Base-by-base conservation (phyloP, 2,888 invertebrate species). In the Catotricha subobsoleta region DNA sequence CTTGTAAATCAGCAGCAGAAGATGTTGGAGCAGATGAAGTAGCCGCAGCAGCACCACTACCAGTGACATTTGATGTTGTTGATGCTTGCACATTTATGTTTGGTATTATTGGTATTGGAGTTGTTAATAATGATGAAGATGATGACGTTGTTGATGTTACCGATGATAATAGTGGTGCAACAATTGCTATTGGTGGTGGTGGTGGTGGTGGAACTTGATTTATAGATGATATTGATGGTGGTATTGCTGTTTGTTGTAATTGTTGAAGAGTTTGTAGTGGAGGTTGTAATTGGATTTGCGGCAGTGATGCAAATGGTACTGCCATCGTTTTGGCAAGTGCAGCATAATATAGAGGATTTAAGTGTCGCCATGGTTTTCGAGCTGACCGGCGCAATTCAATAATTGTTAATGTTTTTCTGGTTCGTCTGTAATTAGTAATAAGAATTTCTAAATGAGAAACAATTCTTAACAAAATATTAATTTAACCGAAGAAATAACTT, bases 341-440 rank as follows among this genome's bases (percentile, higher is more conserved):
- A 3, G 21, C 34, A 21, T 34, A 34, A 34, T 5, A 34, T 3
- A 21, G 21, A 20, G 34, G 23, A 23, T 58, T 57, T 53, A 77
- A 61, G 58, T 69, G 69, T 54, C 79, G 69, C 77, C 83, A 86
- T 10, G 88, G 88, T 57, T 84, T 84, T 48, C 88, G 74, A 33
- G 87, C 87, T 46, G 83, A 81, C 55, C 86, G 71, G 54, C 84
- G 72, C 54, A 87, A 66, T 59, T 88, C 87, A 48, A 74, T 68
- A 52, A 76, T 72, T 49, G 80, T 76, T 57, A 92, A 68, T 59
- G 76, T 76, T 62, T 82, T 80, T 54, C 92, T 74, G 55, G 82
- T 69, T 70, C 81, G 79, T 68, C 91, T 91, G 43, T 13, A 49
- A 47, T 29, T 13, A 34, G 8, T 29, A 43, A 23, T n/a, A n/a